Base-by-base conservation (phyloP, 2,113 vertebrate species). In the Calypte anna region DNA sequence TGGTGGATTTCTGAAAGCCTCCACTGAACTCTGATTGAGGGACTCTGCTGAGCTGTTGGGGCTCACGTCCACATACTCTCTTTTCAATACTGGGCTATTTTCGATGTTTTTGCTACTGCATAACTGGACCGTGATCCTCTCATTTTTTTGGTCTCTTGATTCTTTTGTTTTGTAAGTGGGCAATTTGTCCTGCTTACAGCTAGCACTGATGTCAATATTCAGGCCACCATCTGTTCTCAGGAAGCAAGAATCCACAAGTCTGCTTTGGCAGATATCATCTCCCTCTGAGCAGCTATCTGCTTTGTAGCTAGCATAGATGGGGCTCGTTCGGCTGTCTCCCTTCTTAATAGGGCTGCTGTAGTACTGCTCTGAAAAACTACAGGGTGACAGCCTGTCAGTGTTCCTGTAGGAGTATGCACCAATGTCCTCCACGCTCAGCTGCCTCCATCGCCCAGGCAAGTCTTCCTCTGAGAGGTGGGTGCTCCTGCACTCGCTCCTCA, bases 391-490 rank as follows among this genome's bases (percentile, higher is more conserved):
- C 7, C 98, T 98, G 46, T 97, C 97, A 20, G 98, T 38, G 27
- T 98, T 95, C 46, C 96, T 97, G 95, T 98, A 99, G 50, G 99
- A 98, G 93, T 99, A 98, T 0, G 98, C 97, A 78, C 98, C 99
- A 19, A 99, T 97, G 91, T 99, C 99, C 86, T 99, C 99, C 63
- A 99, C 98, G 0, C 98, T 99, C 84, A 99, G 94, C 36, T 99
- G 98, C 73, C 98, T 98, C 99, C 99, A 99, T 40, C 97, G 97
- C 50, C 96, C 98, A 2, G 97, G 98, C 12, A 98, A 88, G 51
- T 99, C 98, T 13, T 99, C 98, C 63, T 99, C 98, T 1, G 97
- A 91, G 40, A 98, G 96, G 38, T 98, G 97, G 61, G 97, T 44
- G 7, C 97, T 98, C 36, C 98, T 98, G 43, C 99, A 98, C 96